Evolutionary conservation across 1,140 invertebrate species (phyloP).

Genomic region (Drosophila orena): DNA sequence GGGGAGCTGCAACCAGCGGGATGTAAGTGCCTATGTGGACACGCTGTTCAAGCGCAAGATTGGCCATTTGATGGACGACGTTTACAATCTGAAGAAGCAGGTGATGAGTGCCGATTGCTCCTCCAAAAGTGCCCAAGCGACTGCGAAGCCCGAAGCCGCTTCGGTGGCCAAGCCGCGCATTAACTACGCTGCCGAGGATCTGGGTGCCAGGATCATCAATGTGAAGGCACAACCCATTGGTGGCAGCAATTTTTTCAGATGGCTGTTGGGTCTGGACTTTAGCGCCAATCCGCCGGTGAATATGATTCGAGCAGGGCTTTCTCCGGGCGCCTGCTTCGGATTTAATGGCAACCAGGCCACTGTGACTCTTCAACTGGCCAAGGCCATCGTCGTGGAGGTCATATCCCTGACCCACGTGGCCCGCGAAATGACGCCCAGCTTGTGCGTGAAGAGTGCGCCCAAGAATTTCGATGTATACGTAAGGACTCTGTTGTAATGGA

Average conservation of each 20-base stretch:
- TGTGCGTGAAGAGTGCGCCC: slow-evolving; percentile 59
- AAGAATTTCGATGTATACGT: slow-evolving; percentile 73
- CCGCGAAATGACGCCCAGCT: slow-evolving; percentile 55
- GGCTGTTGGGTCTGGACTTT: slow-evolving; percentile 60
- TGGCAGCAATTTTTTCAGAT: slow-evolving; percentile 36
- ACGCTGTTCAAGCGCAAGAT: slow-evolving; percentile 59
- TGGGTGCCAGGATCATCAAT: slow-evolving; percentile 56
- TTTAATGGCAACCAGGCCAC: slow-evolving; percentile 45
- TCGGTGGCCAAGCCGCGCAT: slow-evolving; percentile 22
- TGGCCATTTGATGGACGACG: slow-evolving; percentile 59
- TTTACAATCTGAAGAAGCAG: slow-evolving; percentile 59
- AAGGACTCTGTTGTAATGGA: background rate
- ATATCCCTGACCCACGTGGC: slow-evolving; percentile 60
- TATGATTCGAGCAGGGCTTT: slow-evolving; percentile 50
- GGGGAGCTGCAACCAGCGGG: slow-evolving; percentile 5
- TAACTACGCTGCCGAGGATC: slow-evolving; percentile 64
- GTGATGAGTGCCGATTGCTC: slow-evolving; percentile 15
- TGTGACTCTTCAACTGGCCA: slow-evolving; percentile 52
- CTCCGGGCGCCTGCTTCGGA: slow-evolving; percentile 69
- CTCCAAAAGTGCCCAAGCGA: background rate
- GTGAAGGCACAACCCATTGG: slow-evolving; percentile 46
- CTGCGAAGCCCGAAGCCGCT: background rate
- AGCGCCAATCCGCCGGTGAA: slow-evolving; percentile 68
- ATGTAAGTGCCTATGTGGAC: slow-evolving; percentile 56
- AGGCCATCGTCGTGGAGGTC: slow-evolving; percentile 52